Percentiles rank a stretch among this genome's conserved stretches.
These are phyloP conservation scores for Ichneumoninae sp. DNA, from an alignment of 2,888 invertebrate genomes.

Conservation along the genomic window DNA sequence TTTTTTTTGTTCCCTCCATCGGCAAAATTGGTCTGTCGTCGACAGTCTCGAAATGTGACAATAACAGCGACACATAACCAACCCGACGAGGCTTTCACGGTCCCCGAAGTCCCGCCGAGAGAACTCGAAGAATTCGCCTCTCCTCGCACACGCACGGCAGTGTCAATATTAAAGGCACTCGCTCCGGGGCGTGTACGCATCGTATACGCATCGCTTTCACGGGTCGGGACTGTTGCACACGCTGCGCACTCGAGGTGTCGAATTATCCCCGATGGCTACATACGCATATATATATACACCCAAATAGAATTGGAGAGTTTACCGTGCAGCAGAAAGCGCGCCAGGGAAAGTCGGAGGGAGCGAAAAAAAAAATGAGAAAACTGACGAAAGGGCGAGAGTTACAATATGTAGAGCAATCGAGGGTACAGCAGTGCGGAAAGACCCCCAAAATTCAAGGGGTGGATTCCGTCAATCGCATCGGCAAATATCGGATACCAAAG, in stretches of 20 bases:
- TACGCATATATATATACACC: not conserved
- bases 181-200: slow-evolving; percentile 25
- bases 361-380: slow-evolving; percentile 1
- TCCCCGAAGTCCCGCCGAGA: slow-evolving; percentile 30
- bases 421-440: slow-evolving; percentile 30
- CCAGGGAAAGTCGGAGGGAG: slow-evolving; percentile 34
- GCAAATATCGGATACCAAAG: slow-evolving; percentile 51
- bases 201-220: slow-evolving; percentile 35
- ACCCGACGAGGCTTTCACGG: slow-evolving; percentile 52
- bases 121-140: slow-evolving; percentile 46
- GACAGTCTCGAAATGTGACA: slow-evolving; percentile 41
- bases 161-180: slow-evolving; percentile 59
- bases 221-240: slow-evolving; percentile 25
- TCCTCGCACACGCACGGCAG: slow-evolving; percentile 44
- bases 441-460: slow-evolving; percentile 41
- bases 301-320: slow-evolving; percentile 9
- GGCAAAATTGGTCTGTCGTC: slow-evolving; percentile 35
- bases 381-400: slow-evolving; percentile 32
- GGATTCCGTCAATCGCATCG: slow-evolving; percentile 63
- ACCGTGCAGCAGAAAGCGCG: not conserved
- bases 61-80: slow-evolving; percentile 17
- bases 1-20: slow-evolving; percentile 21
- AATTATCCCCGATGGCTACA: slow-evolving; percentile 46
- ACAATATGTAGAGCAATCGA: slow-evolving; percentile 50
- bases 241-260: slow-evolving; percentile 45